phyloP scores from a whole-genome alignment of 2,113 vertebrate genomes.

The Ctenodactylus gundi region DNA sequence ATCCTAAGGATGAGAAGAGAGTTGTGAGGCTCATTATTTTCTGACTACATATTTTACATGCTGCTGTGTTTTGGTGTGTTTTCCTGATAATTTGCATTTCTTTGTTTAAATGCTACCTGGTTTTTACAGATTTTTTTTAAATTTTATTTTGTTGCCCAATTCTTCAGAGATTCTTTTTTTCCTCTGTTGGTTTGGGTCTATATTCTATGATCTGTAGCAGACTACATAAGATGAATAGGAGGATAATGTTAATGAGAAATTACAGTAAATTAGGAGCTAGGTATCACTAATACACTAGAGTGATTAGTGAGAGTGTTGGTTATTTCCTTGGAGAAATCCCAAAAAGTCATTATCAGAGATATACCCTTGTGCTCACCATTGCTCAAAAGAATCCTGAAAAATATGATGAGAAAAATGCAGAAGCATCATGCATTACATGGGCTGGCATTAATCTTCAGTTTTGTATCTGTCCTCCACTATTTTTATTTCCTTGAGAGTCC shows the following conservation, averaged over 20 bases:
- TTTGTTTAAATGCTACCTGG: not conserved
- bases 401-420: not conserved
- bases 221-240: not conserved
- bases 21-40: not conserved
- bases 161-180: not conserved
- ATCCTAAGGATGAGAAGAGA: not conserved
- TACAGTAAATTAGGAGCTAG: not conserved
- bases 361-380: not conserved
- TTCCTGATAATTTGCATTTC: not conserved
- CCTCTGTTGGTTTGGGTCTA: not conserved
- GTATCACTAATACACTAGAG: not conserved
- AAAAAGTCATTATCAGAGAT: not conserved
- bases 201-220: not conserved
- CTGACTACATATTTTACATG: not conserved
- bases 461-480: not conserved
- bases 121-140: not conserved
- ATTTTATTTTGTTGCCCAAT: not conserved
- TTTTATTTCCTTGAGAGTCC: not conserved
- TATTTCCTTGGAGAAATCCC: not conserved
- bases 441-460: not conserved
- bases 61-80: not conserved
- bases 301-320: not conserved
- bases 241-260: not conserved
- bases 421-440: not conserved
- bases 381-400: not conserved